These are phyloP conservation scores for Stenodera caucasica DNA, from an alignment of 2,888 invertebrate species.

Conservation along the genomic window DNA sequence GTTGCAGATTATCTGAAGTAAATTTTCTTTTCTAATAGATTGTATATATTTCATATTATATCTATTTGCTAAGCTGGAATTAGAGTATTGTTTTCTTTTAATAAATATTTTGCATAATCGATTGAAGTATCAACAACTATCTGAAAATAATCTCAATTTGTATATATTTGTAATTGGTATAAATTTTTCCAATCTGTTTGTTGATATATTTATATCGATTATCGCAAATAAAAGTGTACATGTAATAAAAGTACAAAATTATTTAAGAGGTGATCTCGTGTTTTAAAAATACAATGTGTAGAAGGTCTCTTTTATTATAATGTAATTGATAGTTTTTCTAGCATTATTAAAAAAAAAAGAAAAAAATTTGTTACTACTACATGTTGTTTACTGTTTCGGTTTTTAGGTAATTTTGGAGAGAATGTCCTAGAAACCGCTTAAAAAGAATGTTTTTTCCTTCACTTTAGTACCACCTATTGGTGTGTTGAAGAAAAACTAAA, in stretches of 20 bases:
- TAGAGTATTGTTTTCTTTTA: slow-evolving; percentile 41
- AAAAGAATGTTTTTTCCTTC: neutral
- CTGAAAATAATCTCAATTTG: slow-evolving; percentile 22
- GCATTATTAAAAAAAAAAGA: slow-evolving; percentile 16
- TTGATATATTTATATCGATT: slow-evolving; percentile 8
- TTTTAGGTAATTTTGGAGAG: slow-evolving; percentile 19
- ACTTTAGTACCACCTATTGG: neutral
- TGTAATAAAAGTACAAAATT: slow-evolving; percentile 53
- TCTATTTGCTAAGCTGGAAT: slow-evolving; percentile 36
- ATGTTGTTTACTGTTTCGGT: slow-evolving; percentile 29
- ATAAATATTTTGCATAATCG: slow-evolving; percentile 30
- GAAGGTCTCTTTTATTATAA: slow-evolving; percentile 45
- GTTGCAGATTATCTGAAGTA: slow-evolving; percentile 29
- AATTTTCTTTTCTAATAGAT: slow-evolving; percentile 24
- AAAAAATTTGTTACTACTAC: slow-evolving; percentile 19
- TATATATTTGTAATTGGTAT: slow-evolving; percentile 26
- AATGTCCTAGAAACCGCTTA: slow-evolving; percentile 14
- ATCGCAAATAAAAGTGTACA: slow-evolving; percentile 29
- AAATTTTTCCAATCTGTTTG: neutral
- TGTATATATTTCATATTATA: slow-evolving; percentile 35
- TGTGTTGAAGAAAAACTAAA: neutral
- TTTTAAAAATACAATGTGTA: slow-evolving; percentile 42
- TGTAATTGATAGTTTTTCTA: slow-evolving; percentile 39
- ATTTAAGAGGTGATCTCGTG: slow-evolving; percentile 55
- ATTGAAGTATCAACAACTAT: slow-evolving; percentile 18